Evolutionary conservation across 2,797 vertebrate species (phyloP).

Genomic region (Anguilla obscura): DNA sequence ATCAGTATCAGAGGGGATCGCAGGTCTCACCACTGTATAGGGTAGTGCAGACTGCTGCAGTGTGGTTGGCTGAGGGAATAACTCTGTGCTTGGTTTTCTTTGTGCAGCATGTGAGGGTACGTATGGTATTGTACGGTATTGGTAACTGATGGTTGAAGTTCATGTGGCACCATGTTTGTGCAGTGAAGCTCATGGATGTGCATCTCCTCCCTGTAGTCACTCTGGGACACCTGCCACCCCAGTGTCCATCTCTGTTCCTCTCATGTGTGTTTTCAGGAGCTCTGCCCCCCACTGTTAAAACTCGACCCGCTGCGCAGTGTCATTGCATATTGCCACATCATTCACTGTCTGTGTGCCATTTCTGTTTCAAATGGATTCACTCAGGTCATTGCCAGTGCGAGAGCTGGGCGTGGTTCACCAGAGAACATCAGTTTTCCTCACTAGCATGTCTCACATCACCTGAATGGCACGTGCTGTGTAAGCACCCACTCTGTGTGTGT

Average conservation of each 20-base stretch:
- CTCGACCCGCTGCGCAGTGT: background rate
- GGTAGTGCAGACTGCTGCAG: background rate
- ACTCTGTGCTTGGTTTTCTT: slow-evolving; percentile 64
- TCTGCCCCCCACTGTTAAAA: background rate
- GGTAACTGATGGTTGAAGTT: slow-evolving; percentile 43
- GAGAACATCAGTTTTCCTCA: background rate
- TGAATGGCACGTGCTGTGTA: background rate
- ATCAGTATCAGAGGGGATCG: background rate
- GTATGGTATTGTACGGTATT: slow-evolving; percentile 56
- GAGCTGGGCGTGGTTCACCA: background rate
- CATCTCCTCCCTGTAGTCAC: slow-evolving; percentile 51
- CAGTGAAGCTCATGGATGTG: slow-evolving; percentile 37
- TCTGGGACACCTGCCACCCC: slow-evolving; percentile 23
- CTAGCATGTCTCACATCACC: background rate
- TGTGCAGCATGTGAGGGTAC: slow-evolving; percentile 78
- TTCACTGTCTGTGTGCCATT: background rate
- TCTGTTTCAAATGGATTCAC: background rate
- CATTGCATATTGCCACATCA: background rate
- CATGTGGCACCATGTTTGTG: slow-evolving; percentile 51
- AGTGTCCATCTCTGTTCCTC: background rate
- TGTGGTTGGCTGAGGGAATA: slow-evolving; percentile 33
- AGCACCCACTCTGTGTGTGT: background rate
- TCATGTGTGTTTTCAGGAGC: slow-evolving; percentile 6
- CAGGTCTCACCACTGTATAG: background rate
- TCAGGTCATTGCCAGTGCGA: background rate